phyloP scores from a whole-genome alignment of 2,888 invertebrate genomes.

The Lasioglossum lativentre region DNA sequence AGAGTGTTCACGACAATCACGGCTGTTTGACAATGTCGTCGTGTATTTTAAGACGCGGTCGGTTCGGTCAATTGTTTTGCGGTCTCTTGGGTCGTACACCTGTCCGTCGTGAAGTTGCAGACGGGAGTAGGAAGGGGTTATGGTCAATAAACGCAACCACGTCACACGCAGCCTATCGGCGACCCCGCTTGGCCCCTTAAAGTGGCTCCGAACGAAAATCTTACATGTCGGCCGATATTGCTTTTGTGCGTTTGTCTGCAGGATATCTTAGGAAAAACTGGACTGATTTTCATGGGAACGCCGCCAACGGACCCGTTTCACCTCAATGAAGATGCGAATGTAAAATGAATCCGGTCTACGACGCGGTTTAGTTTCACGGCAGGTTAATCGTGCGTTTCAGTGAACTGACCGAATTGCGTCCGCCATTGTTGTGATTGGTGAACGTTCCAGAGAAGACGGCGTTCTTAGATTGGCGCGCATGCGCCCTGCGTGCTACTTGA shows the following conservation, averaged over 20 bases:
- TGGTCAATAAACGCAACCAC: conserved; percentile 84
- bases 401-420: conserved; percentile 78
- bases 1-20: background rate
- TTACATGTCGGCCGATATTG: conserved; percentile 80
- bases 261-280: conserved; percentile 68
- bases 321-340: conserved; percentile 56
- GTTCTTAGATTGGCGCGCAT: conserved; percentile 79
- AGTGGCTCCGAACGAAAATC: conserved; percentile 81
- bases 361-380: conserved; percentile 39
- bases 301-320: conserved; percentile 16
- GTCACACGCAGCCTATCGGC: conserved; percentile 83
- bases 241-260: conserved; percentile 76
- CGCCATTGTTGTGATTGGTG: conserved; percentile 83
- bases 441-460: conserved; percentile 75
- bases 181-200: conserved; percentile 82
- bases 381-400: conserved; percentile 72
- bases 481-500: conserved; percentile 69
- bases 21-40: conserved; percentile 28
- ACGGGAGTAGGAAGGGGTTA: conserved; percentile 82
- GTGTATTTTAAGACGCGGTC: conserved; percentile 62
- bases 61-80: conserved; percentile 71
- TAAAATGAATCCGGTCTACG: conserved; percentile 47
- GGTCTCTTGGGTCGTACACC: conserved; percentile 71
- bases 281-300: conserved; percentile 34
- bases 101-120: conserved; percentile 79